Percentiles rank a stretch among this genome's conserved stretches.
Conservation (phyloP, 2,797 vertebrate species). For the Perdix hodgsoniae region DNA sequence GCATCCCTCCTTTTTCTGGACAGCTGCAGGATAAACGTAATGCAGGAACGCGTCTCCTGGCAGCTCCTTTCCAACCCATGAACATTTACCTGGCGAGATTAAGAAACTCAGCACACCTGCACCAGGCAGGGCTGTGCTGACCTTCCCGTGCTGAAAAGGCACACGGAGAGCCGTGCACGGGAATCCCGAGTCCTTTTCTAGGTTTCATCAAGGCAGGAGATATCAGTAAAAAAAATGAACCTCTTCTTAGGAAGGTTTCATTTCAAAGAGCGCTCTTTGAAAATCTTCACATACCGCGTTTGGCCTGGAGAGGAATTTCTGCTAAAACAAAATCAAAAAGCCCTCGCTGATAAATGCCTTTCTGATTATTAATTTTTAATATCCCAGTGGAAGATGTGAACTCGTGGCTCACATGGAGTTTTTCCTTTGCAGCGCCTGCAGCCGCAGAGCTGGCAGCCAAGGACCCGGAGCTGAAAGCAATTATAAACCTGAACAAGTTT, state of each 20-base stretch:
- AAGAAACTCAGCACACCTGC: background rate
- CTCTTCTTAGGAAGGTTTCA: background rate
- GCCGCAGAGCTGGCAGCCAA: background rate
- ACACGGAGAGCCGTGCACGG: background rate
- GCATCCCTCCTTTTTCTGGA: background rate
- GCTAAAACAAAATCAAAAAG: background rate
- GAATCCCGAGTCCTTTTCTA: background rate
- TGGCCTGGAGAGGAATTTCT: background rate
- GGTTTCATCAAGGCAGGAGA: background rate
- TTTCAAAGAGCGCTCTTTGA: background rate
- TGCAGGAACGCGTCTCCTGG: background rate
- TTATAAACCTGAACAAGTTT: fast-evolving
- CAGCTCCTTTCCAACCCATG: background rate
- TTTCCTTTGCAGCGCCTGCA: background rate
- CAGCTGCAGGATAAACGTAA: background rate
- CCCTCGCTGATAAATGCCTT: background rate
- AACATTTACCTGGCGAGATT: background rate
- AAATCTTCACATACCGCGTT: background rate
- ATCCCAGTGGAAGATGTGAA: background rate
- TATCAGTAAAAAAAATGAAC: background rate
- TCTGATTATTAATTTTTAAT: background rate
- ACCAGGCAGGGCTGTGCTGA: background rate
- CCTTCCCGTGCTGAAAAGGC: background rate
- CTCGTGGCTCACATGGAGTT: background rate
- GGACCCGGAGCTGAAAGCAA: background rate